A percentile compares a stretch with the other conserved stretches of the same genome.
These are phyloP conservation scores for Heliothis peltigera DNA, from an alignment of 2,888 invertebrate species.

Conservation along the genomic window DNA sequence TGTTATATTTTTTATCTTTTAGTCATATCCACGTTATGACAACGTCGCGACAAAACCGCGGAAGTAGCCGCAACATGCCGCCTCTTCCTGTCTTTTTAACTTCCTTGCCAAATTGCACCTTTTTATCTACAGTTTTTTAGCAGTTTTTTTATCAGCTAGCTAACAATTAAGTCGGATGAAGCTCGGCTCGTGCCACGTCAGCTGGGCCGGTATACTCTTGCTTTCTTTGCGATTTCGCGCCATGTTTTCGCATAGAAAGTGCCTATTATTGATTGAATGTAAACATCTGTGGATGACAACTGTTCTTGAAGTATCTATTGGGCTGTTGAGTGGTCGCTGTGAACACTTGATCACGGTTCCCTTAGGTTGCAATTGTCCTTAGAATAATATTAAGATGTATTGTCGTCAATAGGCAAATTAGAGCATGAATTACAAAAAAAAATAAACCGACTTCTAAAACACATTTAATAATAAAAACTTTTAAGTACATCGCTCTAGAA, in stretches of 20 bases:
- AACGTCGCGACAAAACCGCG: constrained; percentile 74
- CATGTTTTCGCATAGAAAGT: constrained; percentile 59
- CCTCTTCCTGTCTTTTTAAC: constrained; percentile 86
- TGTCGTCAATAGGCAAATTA: too few relatives aligned
- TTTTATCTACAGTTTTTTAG: constrained; percentile 74
- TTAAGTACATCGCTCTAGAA: too few relatives aligned
- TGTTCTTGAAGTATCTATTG: constrained; percentile 11
- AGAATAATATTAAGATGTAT: too few relatives aligned
- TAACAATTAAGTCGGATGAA: constrained; percentile 76
- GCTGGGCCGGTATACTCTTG: constrained; percentile 75
- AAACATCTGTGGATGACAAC: constrained; percentile 54
- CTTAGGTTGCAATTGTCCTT: too few relatives aligned
- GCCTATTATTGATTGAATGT: constrained; percentile 30
- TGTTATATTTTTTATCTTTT: neutral
- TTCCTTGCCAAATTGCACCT: constrained; percentile 83
- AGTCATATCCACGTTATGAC: constrained; percentile 67
- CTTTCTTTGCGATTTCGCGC: constrained; percentile 70
- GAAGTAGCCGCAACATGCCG: constrained; percentile 86
- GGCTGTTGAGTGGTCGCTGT: neutral
- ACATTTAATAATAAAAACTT: too few relatives aligned
- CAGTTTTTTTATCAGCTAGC: constrained; percentile 65
- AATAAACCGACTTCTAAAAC: too few relatives aligned
- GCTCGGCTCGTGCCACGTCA: constrained; percentile 85
- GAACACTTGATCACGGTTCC: neutral
- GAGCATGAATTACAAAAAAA: too few relatives aligned